These are phyloP conservation scores for Oncorhynchus mykiss DNA, from an alignment of 2,113 vertebrate genomes.

Conservation along the genomic window DNA sequence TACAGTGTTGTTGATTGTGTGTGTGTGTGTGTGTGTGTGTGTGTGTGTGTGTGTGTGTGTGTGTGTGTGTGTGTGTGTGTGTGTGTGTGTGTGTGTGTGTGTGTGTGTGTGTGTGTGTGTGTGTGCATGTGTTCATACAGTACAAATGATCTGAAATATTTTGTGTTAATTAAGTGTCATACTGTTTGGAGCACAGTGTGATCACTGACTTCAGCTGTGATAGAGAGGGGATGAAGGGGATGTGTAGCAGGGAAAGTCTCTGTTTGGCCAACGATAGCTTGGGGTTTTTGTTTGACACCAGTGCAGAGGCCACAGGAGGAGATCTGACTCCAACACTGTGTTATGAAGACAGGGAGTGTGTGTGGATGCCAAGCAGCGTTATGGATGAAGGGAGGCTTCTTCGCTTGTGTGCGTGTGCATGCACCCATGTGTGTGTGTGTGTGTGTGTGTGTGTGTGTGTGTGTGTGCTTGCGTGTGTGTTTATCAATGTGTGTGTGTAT, in stretches of 20 bases:
- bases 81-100: conserved; percentile 27
- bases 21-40: conserved; percentile 32
- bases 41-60: conserved; percentile 50
- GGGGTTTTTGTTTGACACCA: conserved; percentile 48
- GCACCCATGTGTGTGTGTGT: conserved; percentile 2
- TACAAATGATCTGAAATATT: too few species aligned
- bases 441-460: conserved; percentile 13
- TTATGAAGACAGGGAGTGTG: conserved; percentile 37
- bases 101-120: conserved; percentile 50
- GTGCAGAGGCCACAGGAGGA: conserved; percentile 40
- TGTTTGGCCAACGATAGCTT: conserved; percentile 43
- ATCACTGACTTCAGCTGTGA: neutral
- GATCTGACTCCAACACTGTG: conserved; percentile 45
- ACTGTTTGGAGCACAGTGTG: neutral
- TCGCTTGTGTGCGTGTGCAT: conserved; percentile 9
- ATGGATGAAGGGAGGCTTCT: neutral
- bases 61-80: conserved; percentile 43
- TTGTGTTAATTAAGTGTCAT: too few species aligned
- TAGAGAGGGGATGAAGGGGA: conserved; percentile 11
- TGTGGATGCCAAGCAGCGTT: conserved; percentile 39
- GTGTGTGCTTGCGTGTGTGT: conserved; percentile 1
- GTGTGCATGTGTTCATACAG: too few species aligned
- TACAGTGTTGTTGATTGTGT: conserved; percentile 57
- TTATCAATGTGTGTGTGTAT: neutral
- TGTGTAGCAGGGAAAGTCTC: conserved; percentile 31